Evolutionary conservation across 2,888 invertebrate species (phyloP), one percentile per base, ranked within the genome.

Genomic region (Trachelus tabidus): DNA sequence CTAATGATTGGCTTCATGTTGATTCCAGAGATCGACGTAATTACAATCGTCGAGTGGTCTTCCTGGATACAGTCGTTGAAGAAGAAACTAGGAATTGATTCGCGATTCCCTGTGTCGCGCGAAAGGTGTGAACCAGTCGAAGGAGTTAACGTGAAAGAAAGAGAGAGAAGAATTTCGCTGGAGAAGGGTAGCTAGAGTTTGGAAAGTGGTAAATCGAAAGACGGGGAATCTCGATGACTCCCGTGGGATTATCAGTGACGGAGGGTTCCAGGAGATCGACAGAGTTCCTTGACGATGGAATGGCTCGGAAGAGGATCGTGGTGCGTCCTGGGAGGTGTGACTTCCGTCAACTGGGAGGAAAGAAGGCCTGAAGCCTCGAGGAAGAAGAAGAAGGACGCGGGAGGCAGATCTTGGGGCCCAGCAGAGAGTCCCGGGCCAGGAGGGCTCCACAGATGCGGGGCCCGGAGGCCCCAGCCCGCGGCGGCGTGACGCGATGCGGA

Each of bases 401-500:
- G 76, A 71, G 84, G 81, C 82, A 69, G 33, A 12, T 69, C 79
- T 56, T 69, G 73, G 34, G 73, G 75, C 75, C 68, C 69, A 69
- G 79, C 40, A 69, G 56, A 73, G 77, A 75, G 77, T 79, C 75
- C 75, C 78, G 82, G 82, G 82, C 82, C 80, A 81, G 83, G 85
- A 86, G 88, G 88, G 85, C 85, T 84, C 88, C 85, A 90, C 90
- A 90, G 90, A 91, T 91, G 91, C 89, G 87, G 89, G 89, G 87
- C 87, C 89, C 88, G 87, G 86, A 83, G 88, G 86, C 87, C 87
- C 87, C 87, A 87, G 88, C 85, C 87, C 87, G 90, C 89, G 90
- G 91, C 87, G 90, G 90, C 91, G 91, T 91, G 91, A 91, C 91
- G 90, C 90, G 90, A 90, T 91, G 91, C 91, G 90, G 89, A 89